Conservation (phyloP, 1,140 invertebrate genomes). For the Rhizoglyphus robini region DNA sequence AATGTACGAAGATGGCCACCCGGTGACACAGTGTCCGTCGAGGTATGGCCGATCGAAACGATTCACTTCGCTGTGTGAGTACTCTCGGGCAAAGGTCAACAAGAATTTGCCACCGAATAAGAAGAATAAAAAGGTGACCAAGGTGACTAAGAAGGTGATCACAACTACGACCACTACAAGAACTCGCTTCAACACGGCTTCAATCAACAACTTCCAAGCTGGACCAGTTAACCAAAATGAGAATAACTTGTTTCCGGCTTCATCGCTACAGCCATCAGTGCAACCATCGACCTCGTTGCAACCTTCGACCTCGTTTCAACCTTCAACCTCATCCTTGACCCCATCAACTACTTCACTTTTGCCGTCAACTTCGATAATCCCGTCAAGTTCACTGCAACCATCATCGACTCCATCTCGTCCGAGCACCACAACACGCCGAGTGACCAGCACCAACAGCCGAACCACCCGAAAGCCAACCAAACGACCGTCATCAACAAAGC, state of each 20-base stretch:
- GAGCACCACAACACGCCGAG: not conserved
- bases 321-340: not conserved
- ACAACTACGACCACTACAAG: not conserved
- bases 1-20: slow-evolving; percentile 19
- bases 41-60: not conserved
- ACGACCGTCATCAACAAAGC: not conserved
- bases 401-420: too few species aligned
- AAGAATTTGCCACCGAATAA: not conserved
- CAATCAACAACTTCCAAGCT: not conserved
- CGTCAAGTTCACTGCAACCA: too few species aligned
- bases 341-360: not conserved
- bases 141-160: not conserved
- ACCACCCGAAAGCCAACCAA: not conserved
- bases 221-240: too few species aligned
- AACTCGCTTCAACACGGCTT: not conserved
- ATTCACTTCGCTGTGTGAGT: not conserved
- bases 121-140: not conserved
- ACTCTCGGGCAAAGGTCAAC: not conserved
- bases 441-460: not conserved
- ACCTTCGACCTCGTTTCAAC: too few species aligned
- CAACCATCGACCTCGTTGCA: too few species aligned
- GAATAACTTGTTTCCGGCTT: too few species aligned
- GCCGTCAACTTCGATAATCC: too few species aligned
- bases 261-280: too few species aligned
- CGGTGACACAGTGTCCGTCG: slow-evolving; percentile 17